phyloP scores from a whole-genome alignment of 2,888 invertebrate genomes.

The Pristionchus maxplancki region DNA sequence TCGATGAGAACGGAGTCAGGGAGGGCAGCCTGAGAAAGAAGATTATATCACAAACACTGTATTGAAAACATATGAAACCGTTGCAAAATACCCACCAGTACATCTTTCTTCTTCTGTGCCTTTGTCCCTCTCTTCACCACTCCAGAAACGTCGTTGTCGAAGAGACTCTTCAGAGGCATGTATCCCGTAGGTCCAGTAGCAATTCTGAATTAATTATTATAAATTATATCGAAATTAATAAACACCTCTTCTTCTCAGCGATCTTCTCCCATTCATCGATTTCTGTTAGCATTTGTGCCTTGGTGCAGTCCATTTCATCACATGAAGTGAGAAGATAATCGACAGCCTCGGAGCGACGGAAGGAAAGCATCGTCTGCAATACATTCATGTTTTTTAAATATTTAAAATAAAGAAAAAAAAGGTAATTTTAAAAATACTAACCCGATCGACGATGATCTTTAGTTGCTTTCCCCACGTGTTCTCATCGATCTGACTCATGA shows the following conservation, averaged over 20 bases:
- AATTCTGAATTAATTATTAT: neutral
- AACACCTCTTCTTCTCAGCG: neutral
- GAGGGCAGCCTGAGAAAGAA: neutral
- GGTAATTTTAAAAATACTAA: neutral
- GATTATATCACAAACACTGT: neutral
- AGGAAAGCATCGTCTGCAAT: neutral
- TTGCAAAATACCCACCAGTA: neutral
- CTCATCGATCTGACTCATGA: neutral
- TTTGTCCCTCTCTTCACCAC: neutral
- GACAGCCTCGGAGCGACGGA: slow-evolving; percentile 2
- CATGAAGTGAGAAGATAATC: neutral
- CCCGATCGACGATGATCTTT: neutral
- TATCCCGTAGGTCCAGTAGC: neutral
- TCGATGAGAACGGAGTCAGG: slow-evolving; percentile 45
- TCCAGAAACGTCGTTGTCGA: neutral
- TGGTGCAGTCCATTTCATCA: neutral
- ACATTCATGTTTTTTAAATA: neutral
- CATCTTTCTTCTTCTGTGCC: slow-evolving; percentile 2
- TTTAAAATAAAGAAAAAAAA: neutral
- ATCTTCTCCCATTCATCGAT: neutral
- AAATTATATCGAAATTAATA: neutral
- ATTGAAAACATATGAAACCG: neutral
- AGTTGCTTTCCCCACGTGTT: neutral
- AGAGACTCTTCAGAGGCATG: slow-evolving; percentile 35
- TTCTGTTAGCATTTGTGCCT: neutral